phyloP scores from a whole-genome alignment of 2,113 vertebrate species.

The Scolopax mira region DNA sequence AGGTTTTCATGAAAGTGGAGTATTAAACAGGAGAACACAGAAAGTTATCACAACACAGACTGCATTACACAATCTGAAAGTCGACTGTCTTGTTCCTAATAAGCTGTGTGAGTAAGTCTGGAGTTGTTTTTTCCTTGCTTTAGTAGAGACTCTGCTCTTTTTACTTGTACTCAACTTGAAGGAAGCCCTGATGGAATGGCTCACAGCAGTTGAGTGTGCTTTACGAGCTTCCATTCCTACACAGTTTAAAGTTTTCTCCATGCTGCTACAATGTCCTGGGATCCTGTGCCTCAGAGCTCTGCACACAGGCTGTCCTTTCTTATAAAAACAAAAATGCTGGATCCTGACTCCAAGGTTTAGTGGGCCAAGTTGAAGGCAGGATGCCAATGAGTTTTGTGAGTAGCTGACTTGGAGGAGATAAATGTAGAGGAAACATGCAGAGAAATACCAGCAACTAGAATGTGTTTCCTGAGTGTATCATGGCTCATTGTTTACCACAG shows the following conservation, averaged over 20 bases:
- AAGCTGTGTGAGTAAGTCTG: neutral
- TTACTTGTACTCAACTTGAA: neutral
- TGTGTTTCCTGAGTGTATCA: neutral
- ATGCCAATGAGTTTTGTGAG: conserved; percentile 13
- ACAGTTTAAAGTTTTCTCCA: neutral
- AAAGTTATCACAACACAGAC: neutral
- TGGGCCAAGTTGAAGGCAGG: neutral
- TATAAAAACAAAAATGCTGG: neutral
- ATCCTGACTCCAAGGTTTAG: neutral
- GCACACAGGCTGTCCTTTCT: neutral
- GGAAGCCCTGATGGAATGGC: neutral
- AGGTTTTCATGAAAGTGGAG: neutral
- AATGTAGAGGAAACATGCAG: neutral
- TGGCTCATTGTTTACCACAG: neutral
- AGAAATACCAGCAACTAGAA: neutral
- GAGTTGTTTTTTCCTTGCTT: neutral
- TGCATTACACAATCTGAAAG: neutral
- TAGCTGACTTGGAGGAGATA: neutral
- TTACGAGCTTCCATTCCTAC: neutral
- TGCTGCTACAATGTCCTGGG: neutral
- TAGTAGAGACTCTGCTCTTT: neutral
- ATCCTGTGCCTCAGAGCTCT: neutral
- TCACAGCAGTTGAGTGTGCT: neutral
- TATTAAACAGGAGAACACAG: neutral
- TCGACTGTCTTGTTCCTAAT: neutral